These are phyloP conservation scores for Mus musculus DNA, from an alignment of 2,113 vertebrate genomes.

Conservation along the genomic window GRCm39 chr10:101672001-101672500, in stretches of 20 bases:
- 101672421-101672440: not conserved
- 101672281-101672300: not conserved
- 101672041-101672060: not conserved
- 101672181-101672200: not conserved
- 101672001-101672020: not conserved
- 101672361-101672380: not conserved
- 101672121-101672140: not conserved
- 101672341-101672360: slow-evolving; percentile 3
- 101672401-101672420: not conserved
- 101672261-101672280: slow-evolving; percentile 46
- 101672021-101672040: not conserved
- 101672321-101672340: not conserved
- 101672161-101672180: not conserved
- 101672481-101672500: not conserved
- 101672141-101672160: not conserved
- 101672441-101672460: not conserved
- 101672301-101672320: not conserved
- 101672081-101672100: not conserved
- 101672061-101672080: not conserved
- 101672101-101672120: not conserved
- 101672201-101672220: slow-evolving; percentile 18
- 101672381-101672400: not conserved
- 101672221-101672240: not conserved
- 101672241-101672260: slow-evolving; percentile 17
- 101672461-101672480: not conserved